A percentile compares a stretch with the other conserved stretches of the same genome.
These are phyloP conservation scores for Hippocampus kuda DNA, from an alignment of 2,797 vertebrate species.

Conservation along the genomic window DNA sequence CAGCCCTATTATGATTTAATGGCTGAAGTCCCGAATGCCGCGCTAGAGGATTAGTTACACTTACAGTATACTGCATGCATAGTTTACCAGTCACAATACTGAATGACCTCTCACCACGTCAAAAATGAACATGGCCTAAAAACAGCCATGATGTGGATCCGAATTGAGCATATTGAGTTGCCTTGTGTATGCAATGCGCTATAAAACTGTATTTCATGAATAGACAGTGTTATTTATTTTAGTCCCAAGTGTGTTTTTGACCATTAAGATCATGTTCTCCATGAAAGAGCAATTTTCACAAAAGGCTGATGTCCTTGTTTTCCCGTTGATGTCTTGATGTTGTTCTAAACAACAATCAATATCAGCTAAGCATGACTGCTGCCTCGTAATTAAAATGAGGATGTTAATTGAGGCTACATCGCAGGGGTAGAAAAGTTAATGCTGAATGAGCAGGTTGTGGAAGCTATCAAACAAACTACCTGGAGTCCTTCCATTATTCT, in stretches of 20 bases:
- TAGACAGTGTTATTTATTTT: not conserved
- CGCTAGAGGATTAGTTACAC: conserved; percentile 70
- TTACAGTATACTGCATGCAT: conserved; percentile 54
- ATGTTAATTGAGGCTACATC: conserved; percentile 53
- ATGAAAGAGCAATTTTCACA: conserved; percentile 12
- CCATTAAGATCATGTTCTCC: not conserved
- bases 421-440: conserved; percentile 44
- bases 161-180: no score
- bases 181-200: no score
- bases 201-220: not conserved
- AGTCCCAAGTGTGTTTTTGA: not conserved
- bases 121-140: conserved; percentile 48
- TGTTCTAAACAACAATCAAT: conserved; percentile 62
- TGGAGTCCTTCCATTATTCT: conserved; percentile 8
- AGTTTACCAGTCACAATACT: conserved; percentile 75
- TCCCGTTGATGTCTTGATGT: conserved; percentile 44
- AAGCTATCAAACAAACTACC: conserved; percentile 9
- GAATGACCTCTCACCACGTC: conserved; percentile 56
- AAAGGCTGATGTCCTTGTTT: conserved; percentile 36
- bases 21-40: conserved; percentile 79
- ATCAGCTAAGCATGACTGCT: conserved; percentile 57
- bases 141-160: conserved; percentile 44
- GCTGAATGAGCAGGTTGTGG: conserved; percentile 38
- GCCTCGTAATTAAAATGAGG: conserved; percentile 58
- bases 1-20: conserved; percentile 83